Conservation (phyloP, 2,797 vertebrate genomes). For the Melanotaenia parkinsoni region DNA sequence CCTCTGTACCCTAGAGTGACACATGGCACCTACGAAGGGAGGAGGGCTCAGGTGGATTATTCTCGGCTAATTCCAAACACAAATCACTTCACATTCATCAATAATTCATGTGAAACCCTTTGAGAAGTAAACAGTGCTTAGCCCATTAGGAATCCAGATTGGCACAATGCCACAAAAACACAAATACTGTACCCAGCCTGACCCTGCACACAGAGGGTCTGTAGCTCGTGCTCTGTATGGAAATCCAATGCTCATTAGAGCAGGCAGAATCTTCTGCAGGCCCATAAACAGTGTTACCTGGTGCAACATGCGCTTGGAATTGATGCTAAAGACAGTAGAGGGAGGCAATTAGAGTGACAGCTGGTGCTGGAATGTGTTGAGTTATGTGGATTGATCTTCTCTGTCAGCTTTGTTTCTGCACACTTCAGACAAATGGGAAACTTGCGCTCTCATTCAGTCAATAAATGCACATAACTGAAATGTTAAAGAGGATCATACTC, state of each 20-base stretch:
- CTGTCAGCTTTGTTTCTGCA: slow-evolving; percentile 57
- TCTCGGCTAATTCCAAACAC: slow-evolving; percentile 68
- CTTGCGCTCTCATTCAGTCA: slow-evolving; percentile 32
- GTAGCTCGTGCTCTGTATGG: slow-evolving; percentile 49
- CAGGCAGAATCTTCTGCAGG: slow-evolving; percentile 39
- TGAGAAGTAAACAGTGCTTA: slow-evolving; percentile 79
- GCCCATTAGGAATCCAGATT: slow-evolving; percentile 72
- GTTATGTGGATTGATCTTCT: slow-evolving; percentile 63
- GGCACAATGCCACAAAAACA: slow-evolving; percentile 54
- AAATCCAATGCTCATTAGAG: slow-evolving; percentile 73
- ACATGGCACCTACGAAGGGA: slow-evolving; percentile 46
- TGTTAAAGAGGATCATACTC: slow-evolving; percentile 58
- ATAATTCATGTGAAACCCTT: slow-evolving; percentile 79
- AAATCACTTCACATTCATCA: slow-evolving; percentile 73
- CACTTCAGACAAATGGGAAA: slow-evolving; percentile 47
- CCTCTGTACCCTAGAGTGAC: slow-evolving; percentile 60
- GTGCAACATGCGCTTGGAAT: slow-evolving; percentile 61
- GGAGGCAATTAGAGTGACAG: slow-evolving; percentile 77
- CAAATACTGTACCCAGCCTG: slow-evolving; percentile 43
- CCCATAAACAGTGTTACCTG: slow-evolving; percentile 54
- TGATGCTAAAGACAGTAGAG: slow-evolving; percentile 65
- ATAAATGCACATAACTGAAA: slow-evolving; percentile 49
- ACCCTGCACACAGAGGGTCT: slow-evolving; percentile 43
- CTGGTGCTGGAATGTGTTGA: slow-evolving; percentile 54
- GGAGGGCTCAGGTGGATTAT: slow-evolving; percentile 66